Conservation (phyloP, 2,113 vertebrate genomes). For the Gavialis gangeticus region DNA sequence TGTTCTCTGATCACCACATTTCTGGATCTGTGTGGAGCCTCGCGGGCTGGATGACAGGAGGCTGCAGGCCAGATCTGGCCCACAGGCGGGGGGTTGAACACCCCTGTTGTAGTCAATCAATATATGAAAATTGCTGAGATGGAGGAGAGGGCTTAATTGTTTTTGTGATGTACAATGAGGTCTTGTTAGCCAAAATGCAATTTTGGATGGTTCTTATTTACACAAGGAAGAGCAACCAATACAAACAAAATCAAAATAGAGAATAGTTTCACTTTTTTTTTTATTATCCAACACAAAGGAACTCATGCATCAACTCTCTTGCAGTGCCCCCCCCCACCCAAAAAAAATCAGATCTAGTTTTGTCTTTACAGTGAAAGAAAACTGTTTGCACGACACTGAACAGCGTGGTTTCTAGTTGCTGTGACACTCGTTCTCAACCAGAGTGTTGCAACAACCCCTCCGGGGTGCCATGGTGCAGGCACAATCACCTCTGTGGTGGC, state of each 20-base stretch:
- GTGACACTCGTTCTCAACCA: too few relatives aligned
- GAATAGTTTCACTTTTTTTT: background rate
- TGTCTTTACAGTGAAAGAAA: constrained; percentile 4
- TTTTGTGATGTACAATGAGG: background rate
- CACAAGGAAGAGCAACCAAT: constrained; percentile 26
- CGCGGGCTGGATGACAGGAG: too few relatives aligned
- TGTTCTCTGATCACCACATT: too few relatives aligned
- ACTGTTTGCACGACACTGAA: background rate
- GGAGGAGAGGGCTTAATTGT: constrained; percentile 36
- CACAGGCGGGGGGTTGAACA: too few relatives aligned
- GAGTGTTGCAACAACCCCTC: too few relatives aligned
- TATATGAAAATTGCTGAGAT: background rate
- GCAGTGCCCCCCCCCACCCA: background rate
- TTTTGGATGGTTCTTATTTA: constrained; percentile 9
- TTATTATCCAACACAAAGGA: constrained; percentile 11
- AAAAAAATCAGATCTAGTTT: constrained; percentile 44
- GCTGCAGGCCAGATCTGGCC: too few relatives aligned
- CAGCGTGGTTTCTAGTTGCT: background rate
- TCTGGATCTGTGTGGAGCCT: too few relatives aligned
- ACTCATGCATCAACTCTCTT: background rate
- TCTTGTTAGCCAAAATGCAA: constrained; percentile 18
- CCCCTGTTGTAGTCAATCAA: background rate
- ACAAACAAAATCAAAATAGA: constrained; percentile 21
- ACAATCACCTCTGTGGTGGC: too few relatives aligned
- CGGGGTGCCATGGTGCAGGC: too few relatives aligned